A percentile compares a stretch with the other conserved stretches of the same genome.
These are phyloP conservation scores for Cordilura impudica DNA, from an alignment of 2,888 invertebrate genomes.

Conservation along the genomic window DNA sequence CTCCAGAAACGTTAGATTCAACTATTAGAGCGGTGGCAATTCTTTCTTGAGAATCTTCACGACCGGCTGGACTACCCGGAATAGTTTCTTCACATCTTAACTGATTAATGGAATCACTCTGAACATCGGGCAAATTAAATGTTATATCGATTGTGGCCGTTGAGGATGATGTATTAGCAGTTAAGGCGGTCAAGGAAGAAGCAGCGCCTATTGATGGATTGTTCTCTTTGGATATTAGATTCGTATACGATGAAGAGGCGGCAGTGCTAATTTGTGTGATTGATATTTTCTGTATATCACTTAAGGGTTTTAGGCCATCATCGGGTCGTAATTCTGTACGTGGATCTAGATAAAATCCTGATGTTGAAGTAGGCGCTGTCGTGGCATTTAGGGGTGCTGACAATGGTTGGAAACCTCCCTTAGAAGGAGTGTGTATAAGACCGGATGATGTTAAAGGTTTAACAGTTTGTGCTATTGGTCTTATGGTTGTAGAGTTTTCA, in stretches of 20 bases:
- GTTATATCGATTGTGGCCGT: conserved; percentile 56
- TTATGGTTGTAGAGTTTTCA: conserved; percentile 55
- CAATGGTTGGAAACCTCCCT: conserved; percentile 51
- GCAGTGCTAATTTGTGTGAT: not conserved
- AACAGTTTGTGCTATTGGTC: conserved; percentile 50
- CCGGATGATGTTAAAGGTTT: conserved; percentile 39
- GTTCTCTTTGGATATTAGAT: conserved; percentile 16
- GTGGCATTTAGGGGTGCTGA: conserved; percentile 21
- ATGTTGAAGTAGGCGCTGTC: conserved; percentile 55
- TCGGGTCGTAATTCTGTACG: conserved; percentile 67
- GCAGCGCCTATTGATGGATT: conserved; percentile 12
- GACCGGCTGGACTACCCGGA: conserved; percentile 88
- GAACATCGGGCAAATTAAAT: conserved; percentile 70
- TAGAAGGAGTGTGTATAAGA: conserved; percentile 21
- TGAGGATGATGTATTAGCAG: not conserved
- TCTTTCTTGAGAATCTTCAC: conserved; percentile 66
- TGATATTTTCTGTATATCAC: conserved; percentile 61
- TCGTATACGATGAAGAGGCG: not conserved
- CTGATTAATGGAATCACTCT: conserved; percentile 84
- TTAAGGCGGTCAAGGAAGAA: not conserved
- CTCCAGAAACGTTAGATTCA: conserved; percentile 15
- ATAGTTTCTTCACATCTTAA: conserved; percentile 93
- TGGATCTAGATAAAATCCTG: conserved; percentile 65
- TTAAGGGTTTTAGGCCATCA: conserved; percentile 68
- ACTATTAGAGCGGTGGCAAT: conserved; percentile 69